Conservation (phyloP, 2,797 vertebrate species). For the Triplophysa yarkandensis region DNA sequence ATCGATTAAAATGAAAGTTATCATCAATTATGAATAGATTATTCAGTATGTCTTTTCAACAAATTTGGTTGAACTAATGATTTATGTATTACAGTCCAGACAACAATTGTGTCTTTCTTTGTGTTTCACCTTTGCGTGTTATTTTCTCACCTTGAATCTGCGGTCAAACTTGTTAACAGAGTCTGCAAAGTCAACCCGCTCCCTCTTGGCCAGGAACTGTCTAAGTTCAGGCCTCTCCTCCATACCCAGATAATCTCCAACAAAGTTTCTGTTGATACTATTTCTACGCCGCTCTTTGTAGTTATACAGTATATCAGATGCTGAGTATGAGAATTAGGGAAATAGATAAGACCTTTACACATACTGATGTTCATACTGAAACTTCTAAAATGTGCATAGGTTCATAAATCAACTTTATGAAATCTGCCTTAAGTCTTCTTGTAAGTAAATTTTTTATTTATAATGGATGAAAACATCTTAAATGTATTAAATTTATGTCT, state of each 20-base stretch:
- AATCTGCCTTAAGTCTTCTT: background rate
- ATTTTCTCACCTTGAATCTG: constrained; percentile 88
- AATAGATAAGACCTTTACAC: background rate
- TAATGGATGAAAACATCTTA: no score
- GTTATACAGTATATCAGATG: constrained; percentile 94
- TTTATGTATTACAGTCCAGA: background rate
- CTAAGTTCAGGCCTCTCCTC: constrained; percentile 91
- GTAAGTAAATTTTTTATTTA: no score
- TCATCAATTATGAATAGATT: background rate
- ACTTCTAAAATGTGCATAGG: background rate
- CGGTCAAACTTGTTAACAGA: constrained; percentile 93
- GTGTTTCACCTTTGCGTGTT: background rate
- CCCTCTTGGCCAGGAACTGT: constrained; percentile 91
- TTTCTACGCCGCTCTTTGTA: constrained; percentile 91
- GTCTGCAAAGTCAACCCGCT: constrained; percentile 90
- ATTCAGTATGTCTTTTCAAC: background rate
- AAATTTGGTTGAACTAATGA: background rate
- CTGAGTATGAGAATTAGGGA: constrained; percentile 64
- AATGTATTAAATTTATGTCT: no score
- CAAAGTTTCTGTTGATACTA: constrained; percentile 98
- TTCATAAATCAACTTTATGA: background rate
- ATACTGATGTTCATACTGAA: background rate
- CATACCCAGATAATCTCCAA: constrained; percentile 95
- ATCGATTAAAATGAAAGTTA: no score
- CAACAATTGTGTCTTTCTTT: no score